Evolutionary conservation across 2,797 vertebrate genomes (phyloP), one percentile per base, ranked within the genome.

Genomic region (Mycteria americana): DNA sequence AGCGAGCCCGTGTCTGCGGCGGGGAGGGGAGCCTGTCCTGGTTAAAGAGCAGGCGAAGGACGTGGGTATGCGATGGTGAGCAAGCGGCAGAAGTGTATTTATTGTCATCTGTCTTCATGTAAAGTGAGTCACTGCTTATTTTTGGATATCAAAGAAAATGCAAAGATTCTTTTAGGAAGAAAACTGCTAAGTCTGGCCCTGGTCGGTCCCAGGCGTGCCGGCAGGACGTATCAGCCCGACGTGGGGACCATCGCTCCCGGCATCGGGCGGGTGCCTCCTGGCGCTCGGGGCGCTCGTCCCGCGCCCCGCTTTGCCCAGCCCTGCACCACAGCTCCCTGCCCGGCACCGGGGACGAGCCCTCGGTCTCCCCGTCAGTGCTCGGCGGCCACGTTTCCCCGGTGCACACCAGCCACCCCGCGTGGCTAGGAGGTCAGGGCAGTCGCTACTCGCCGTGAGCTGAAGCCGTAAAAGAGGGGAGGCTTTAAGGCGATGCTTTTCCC

Each of bases 371-470:
- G 41, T 17, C n/a, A 17, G 48, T 13, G 28, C 64, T 68, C 1
- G 6, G 48, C 5, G 15, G 11, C 35, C 0, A 5, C 0, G 10
- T 19, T 28, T 46, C 18, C 54, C 0, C 1, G 2, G 27, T 2
- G 54, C 0, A 2, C 53, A 24, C 16, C 80, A 23, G 50, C 50
- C 3, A 0, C 2, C 43, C 50, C 3, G 0, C 2, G 3, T 1
- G 24, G 28, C 10, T n/a, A 2, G 13, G 7, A 41, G 39, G 17
- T 3, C 3, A 3, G 37, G 48, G 63, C 45, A 15, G 35, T 13
- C 1, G 0, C 56, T 27, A 6, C 63, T 63, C 27, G 0, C 33
- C 9, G 0, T 0, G 6, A 35, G 59, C 77, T 15, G 87, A 22
- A 15, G 45, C 7, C 17, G 0, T 2, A 2, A 3, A 4, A 59